A percentile compares a stretch with the other conserved stretches of the same genome.
These are phyloP conservation scores for Psittacus erithacus DNA, from an alignment of 2,113 vertebrate species.

Conservation along the genomic window DNA sequence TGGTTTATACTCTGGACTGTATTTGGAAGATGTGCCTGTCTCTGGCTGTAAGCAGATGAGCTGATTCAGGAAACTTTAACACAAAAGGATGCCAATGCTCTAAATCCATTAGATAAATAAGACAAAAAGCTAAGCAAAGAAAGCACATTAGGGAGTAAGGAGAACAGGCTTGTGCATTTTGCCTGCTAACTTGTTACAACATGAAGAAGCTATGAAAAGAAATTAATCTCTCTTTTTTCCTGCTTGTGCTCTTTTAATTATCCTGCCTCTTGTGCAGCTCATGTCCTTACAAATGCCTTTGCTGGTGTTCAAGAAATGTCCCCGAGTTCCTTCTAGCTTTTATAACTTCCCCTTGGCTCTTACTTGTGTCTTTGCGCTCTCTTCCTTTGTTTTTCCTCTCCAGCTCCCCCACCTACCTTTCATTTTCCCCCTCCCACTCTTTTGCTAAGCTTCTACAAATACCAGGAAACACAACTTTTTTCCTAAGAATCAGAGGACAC, in stretches of 20 bases:
- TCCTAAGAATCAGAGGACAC: conserved; percentile 65
- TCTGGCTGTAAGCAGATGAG: neutral
- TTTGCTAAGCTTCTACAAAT: conserved; percentile 29
- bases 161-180: conserved; percentile 42
- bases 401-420: neutral
- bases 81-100: conserved; percentile 27
- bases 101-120: conserved; percentile 48
- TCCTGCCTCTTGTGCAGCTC: neutral
- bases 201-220: neutral
- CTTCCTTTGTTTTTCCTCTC: conserved; percentile 9
- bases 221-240: neutral
- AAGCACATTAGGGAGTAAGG: neutral
- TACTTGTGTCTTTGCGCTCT: neutral
- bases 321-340: conserved; percentile 33
- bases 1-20: neutral
- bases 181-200: conserved; percentile 31
- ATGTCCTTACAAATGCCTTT: conserved; percentile 23
- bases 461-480: conserved; percentile 64
- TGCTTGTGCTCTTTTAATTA: conserved; percentile 29
- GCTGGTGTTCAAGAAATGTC: conserved; percentile 8
- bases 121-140: conserved; percentile 46
- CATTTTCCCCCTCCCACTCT: conserved; percentile 24
- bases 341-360: conserved; percentile 24
- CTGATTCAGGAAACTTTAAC: conserved; percentile 40
- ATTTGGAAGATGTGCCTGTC: neutral